A percentile compares a stretch with the other conserved stretches of the same genome.
Evolutionary conservation across 2,888 invertebrate species (phyloP).

Genomic region (Agriopis leucophaearia): DNA sequence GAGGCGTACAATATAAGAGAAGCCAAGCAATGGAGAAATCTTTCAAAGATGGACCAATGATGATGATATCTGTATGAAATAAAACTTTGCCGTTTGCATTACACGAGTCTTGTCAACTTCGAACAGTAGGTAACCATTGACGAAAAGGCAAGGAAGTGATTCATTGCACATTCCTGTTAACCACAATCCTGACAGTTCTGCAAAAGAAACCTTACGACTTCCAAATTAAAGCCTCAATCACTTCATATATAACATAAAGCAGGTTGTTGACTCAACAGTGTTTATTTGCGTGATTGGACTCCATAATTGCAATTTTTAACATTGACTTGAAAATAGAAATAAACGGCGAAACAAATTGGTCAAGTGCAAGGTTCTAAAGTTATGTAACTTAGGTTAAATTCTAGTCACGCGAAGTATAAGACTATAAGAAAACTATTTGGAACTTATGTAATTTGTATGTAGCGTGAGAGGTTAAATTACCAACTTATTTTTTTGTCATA

Average conservation of each 20-base stretch:
- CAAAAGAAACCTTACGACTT: conserved; percentile 6
- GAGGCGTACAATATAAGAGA: not conserved
- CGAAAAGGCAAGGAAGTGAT: conserved; percentile 51
- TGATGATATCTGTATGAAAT: not conserved
- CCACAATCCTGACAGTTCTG: conserved; percentile 5
- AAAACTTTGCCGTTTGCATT: not conserved
- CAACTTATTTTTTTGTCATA: not conserved
- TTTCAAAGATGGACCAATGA: not conserved
- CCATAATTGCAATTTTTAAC: conserved; percentile 27
- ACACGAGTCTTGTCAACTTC: not conserved
- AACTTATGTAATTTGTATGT: conserved; percentile 5
- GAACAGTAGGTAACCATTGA: conserved; percentile 23
- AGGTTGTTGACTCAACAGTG: conserved; percentile 27
- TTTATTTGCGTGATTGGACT: conserved; percentile 40
- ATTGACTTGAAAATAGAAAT: conserved; percentile 26
- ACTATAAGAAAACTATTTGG: not conserved
- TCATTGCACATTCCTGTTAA: conserved; percentile 44
- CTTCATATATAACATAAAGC: not conserved
- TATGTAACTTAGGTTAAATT: conserved; percentile 18
- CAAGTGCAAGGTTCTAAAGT: conserved; percentile 37
- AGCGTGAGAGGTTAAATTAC: not conserved
- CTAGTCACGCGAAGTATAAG: not conserved
- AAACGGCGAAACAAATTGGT: conserved; percentile 27
- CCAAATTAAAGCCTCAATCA: conserved; percentile 12
- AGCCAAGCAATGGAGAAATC: not conserved